Evolutionary conservation across 2,888 invertebrate genomes (phyloP).

Genomic region (Galerucella nymphaeae): DNA sequence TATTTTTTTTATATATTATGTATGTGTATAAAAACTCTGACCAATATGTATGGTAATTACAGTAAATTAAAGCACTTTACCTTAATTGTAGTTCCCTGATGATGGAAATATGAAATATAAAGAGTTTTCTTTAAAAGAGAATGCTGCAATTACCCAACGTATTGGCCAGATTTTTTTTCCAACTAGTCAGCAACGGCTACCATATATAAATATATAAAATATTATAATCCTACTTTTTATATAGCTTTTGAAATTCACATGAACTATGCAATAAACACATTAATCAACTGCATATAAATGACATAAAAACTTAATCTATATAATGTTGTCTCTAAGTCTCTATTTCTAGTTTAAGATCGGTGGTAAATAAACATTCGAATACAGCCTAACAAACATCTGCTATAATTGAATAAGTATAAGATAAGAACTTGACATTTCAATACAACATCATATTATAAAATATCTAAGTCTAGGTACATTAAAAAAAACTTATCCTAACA

Average conservation of each 20-base stretch:
- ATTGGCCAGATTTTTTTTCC: too few relatives aligned
- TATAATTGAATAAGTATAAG: not conserved
- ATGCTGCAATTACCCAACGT: too few relatives aligned
- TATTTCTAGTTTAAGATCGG: not conserved
- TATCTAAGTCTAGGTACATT: not conserved
- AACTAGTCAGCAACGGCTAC: too few relatives aligned
- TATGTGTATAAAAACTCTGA: too few relatives aligned
- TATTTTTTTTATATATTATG: too few relatives aligned
- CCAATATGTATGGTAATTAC: too few relatives aligned
- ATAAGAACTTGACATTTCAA: not conserved
- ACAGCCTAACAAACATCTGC: not conserved
- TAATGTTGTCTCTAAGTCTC: not conserved
- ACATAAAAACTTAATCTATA: slow-evolving; percentile 8
- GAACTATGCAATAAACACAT: slow-evolving; percentile 26
- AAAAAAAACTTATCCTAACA: not conserved
- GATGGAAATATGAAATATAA: too few relatives aligned
- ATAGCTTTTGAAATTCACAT: not conserved
- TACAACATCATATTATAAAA: not conserved
- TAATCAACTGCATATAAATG: slow-evolving; percentile 15
- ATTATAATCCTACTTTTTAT: too few relatives aligned
- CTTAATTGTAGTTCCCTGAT: too few relatives aligned
- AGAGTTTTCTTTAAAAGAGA: too few relatives aligned
- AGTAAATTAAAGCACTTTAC: too few relatives aligned
- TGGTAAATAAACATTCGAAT: not conserved
- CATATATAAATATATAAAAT: too few relatives aligned